Percentiles rank a stretch among this genome's conserved stretches.
Evolutionary conservation across 2,797 vertebrate genomes (phyloP).

Genomic region (Eulemur albifrons): DNA sequence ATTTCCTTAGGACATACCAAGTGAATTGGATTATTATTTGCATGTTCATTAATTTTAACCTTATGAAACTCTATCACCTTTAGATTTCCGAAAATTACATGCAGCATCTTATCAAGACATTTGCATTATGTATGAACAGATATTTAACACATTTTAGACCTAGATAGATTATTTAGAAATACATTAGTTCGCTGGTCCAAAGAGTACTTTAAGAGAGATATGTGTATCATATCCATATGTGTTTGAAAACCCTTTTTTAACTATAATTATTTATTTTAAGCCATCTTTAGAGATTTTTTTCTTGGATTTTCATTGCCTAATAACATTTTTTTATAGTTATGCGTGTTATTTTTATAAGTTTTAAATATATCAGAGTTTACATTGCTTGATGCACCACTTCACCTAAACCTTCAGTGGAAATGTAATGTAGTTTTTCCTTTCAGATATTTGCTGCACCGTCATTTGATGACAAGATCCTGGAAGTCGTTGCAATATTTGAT

Average conservation of each 20-base stretch:
- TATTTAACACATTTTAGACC: neutral
- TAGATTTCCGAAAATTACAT: neutral
- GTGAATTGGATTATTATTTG: neutral
- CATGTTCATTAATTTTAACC: neutral
- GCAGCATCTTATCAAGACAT: neutral
- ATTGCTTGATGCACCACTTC: neutral
- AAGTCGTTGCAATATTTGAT: constrained; percentile 97
- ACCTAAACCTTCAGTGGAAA: neutral
- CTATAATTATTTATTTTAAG: neutral
- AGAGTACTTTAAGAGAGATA: neutral
- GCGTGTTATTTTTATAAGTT: neutral
- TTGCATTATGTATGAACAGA: neutral
- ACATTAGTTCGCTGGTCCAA: neutral
- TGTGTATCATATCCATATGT: neutral
- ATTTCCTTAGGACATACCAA: neutral
- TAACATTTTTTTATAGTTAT: neutral
- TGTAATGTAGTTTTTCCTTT: constrained; percentile 55
- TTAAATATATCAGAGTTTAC: neutral
- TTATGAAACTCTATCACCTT: neutral
- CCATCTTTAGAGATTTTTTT: neutral
- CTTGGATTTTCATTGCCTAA: neutral
- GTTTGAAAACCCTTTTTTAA: neutral
- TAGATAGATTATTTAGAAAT: neutral
- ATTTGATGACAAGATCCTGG: constrained; percentile 98
- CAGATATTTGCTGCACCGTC: constrained; percentile 98